Evolutionary conservation across 2,888 invertebrate species (phyloP), one percentile per base, ranked within the genome.

Genomic region (Spilarctia lutea): DNA sequence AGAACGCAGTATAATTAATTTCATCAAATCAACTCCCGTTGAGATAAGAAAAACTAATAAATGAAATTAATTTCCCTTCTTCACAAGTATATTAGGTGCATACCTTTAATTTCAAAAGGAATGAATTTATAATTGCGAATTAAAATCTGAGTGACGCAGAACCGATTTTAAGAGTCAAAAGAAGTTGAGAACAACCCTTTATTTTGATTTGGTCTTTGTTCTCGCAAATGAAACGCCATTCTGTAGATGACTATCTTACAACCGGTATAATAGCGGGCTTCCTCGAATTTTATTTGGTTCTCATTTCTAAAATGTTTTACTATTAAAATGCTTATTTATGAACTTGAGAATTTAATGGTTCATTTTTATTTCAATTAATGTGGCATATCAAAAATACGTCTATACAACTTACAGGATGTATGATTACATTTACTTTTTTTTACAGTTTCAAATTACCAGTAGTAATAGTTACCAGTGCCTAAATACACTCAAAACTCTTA

Each of bases 171-270:
- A 75, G 79, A 87, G 86, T 89, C 86, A 87, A 91, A 92, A 91
- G 88, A 90, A 91, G 81, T 91, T 85, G 77, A 82, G 86, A 87
- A 86, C 86, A 88, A 86, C 87, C 88, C 87, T 90, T 91, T 88
- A 88, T 90, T 93, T 92, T 92, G 92, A 91, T 91, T 92, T 90
- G 88, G 90, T 85, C 87, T 91, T 93, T 93, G 91, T 93, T 91
- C 91, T 85, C 80, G 79, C 83, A 89, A 92, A 92, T 91, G 89
- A 88, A 91, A 90, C 87, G 88, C 87, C 89, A 88, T 91, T 92
- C 77, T 91, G 89, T 85, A 88, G 88, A 91, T 89, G 88, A 89
- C 87, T 90, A 87, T 88, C 88, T 88, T 83, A 83, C 79, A 81
- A 75, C 80, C 78, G 81, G 82, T 81, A 83, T 86, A 88, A 90